These are phyloP conservation scores for Pteromalus puparum DNA, from an alignment of 1,140 invertebrate species.

Conservation along the genomic window DNA sequence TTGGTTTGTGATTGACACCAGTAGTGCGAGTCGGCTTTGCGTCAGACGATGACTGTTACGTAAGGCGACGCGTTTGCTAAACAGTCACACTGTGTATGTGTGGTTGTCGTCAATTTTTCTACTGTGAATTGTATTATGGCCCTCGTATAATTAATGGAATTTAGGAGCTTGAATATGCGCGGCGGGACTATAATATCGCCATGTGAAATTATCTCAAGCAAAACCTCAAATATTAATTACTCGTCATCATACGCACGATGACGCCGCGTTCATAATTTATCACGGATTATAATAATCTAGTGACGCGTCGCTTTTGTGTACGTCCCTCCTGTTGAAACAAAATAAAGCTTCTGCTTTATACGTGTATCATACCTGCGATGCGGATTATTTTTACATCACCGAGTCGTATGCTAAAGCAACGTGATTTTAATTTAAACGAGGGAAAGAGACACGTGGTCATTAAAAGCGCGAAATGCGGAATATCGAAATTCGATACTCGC, in stretches of 20 bases:
- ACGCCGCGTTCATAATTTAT: neutral
- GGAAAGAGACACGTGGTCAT: neutral
- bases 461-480: neutral
- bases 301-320: neutral
- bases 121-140: neutral
- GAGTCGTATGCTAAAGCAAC: neutral
- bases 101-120: neutral
- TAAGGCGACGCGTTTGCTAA: neutral
- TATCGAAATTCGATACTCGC: neutral
- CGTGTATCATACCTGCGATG: too few species aligned
- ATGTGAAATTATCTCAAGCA: neutral
- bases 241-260: neutral
- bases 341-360: too few species aligned
- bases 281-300: neutral
- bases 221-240: conserved; percentile 17
- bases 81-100: too few species aligned
- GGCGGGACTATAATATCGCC: neutral
- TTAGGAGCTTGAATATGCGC: neutral
- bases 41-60: neutral
- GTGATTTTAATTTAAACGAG: neutral
- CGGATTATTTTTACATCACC: too few species aligned
- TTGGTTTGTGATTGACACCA: neutral
- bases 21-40: too few species aligned
- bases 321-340: too few species aligned
- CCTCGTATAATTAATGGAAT: conserved; percentile 2